phyloP scores from a whole-genome alignment of 1,140 invertebrate species.

The Cepaea nemoralis region DNA sequence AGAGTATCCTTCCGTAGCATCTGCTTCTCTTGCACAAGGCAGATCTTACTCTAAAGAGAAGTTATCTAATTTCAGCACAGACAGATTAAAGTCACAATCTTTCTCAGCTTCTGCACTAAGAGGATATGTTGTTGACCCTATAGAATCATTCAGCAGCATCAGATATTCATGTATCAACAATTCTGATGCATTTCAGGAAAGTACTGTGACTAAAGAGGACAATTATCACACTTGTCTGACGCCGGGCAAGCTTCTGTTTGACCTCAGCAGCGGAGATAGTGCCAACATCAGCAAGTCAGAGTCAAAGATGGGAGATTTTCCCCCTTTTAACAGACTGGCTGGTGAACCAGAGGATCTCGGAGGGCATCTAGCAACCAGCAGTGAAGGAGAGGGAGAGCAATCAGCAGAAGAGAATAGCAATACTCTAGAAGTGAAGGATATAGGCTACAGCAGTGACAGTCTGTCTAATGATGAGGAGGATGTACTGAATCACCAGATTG shows the following conservation, averaged over 20 bases:
- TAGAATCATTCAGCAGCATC: background rate
- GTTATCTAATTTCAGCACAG: constrained; percentile 2
- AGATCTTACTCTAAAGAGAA: too few species aligned
- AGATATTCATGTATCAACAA: background rate
- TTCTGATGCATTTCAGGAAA: background rate
- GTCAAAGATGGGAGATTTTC: constrained; percentile 56
- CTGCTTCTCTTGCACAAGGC: too few species aligned
- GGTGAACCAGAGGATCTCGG: background rate
- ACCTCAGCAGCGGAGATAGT: constrained; percentile 54
- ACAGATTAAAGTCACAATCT: constrained; percentile 1
- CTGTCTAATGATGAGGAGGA: constrained; percentile 68
- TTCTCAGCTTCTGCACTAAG: constrained; percentile 9
- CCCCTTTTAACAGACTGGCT: background rate
- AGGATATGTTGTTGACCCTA: background rate
- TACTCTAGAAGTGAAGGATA: constrained; percentile 56
- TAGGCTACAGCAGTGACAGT: constrained; percentile 71
- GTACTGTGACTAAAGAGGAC: background rate
- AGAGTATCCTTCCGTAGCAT: too few species aligned
- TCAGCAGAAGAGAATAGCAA: constrained; percentile 34
- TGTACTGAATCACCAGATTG: constrained; percentile 46
- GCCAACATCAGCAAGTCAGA: constrained; percentile 56
- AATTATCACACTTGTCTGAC: too few species aligned
- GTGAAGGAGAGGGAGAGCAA: constrained; percentile 49
- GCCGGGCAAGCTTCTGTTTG: too few species aligned
- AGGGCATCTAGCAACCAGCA: constrained; percentile 39